Base-by-base conservation (phyloP, 1,140 invertebrate genomes). In the Arion vulgaris region DNA sequence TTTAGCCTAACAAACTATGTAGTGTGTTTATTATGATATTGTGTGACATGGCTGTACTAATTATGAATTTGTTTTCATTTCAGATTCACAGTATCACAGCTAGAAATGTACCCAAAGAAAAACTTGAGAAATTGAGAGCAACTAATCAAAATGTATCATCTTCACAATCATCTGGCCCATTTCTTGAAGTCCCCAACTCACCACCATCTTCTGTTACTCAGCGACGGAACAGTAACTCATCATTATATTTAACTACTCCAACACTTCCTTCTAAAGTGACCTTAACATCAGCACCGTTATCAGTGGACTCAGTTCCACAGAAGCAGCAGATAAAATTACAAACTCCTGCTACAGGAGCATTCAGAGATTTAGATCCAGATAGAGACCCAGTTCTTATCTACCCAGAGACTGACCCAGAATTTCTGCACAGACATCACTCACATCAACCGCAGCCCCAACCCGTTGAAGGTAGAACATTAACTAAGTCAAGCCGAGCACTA, bases 1-100 rank as follows among this genome's bases (percentile, higher is more conserved):
- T n/a, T n/a, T n/a, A n/a, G n/a, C n/a, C n/a, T n/a, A n/a, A n/a
- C n/a, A n/a, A n/a, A n/a, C n/a, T n/a, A n/a, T n/a, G n/a, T n/a
- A n/a, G n/a, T n/a, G n/a, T n/a, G n/a, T n/a, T n/a, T n/a, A n/a
- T n/a, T n/a, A n/a, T n/a, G n/a, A n/a, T n/a, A n/a, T n/a, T n/a
- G n/a, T n/a, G n/a, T n/a, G n/a, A n/a, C n/a, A n/a, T n/a, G n/a
- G n/a, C n/a, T n/a, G n/a, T n/a, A n/a, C n/a, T n/a, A n/a, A n/a
- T n/a, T n/a, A n/a, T n/a, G n/a, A n/a, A n/a, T n/a, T n/a, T n/a
- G n/a, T n/a, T n/a, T n/a, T n/a, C 41, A 45, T 84, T 81, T 32
- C 83, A 90, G 89, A 82, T 90, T 38, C 88, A 90, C 79, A 90
- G 89, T 81, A 90, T 90, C 69, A 89, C 89, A 36, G 89, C 87